Percentiles rank a stretch among this genome's conserved stretches.
phyloP scores from a whole-genome alignment of 2,113 vertebrate species.

The Cyanoderma ruficeps region DNA sequence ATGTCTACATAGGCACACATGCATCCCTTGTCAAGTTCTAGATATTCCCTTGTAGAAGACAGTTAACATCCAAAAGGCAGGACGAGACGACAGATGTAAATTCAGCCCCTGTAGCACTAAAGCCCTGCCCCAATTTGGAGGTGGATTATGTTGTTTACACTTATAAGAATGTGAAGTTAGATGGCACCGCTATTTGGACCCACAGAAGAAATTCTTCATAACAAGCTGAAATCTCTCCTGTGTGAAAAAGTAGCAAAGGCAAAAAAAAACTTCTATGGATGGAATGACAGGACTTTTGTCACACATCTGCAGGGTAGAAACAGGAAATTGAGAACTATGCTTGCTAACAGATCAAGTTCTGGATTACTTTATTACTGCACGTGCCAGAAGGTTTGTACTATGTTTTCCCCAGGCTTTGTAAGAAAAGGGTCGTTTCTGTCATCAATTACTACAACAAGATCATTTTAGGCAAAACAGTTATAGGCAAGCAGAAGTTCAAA shows the following conservation, averaged over 20 bases:
- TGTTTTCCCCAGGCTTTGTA: not conserved
- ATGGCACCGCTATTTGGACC: not conserved
- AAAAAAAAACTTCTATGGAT: conserved; percentile 28
- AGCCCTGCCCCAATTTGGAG: not conserved
- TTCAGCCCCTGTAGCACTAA: not conserved
- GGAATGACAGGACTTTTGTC: conserved; percentile 42
- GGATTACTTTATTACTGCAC: not conserved
- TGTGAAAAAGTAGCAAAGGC: conserved; percentile 39
- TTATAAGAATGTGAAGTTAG: conserved; percentile 26
- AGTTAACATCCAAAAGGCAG: conserved; percentile 25
- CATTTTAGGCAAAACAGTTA: conserved; percentile 41
- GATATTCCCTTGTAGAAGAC: not conserved
- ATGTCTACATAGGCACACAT: not conserved
- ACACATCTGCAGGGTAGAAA: not conserved
- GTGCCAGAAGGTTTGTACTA: not conserved
- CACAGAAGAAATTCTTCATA: not conserved
- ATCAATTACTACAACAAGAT: conserved; percentile 28
- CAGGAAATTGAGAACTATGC: not conserved
- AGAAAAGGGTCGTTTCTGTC: not conserved
- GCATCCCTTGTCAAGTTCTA: not conserved
- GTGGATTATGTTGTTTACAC: not conserved
- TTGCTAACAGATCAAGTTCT: not conserved
- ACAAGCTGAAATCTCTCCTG: conserved; percentile 37
- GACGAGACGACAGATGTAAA: not conserved
- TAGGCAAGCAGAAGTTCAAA: conserved; percentile 54